phyloP scores from a whole-genome alignment of 2,113 vertebrate species.

The Aphyosemion australe region DNA sequence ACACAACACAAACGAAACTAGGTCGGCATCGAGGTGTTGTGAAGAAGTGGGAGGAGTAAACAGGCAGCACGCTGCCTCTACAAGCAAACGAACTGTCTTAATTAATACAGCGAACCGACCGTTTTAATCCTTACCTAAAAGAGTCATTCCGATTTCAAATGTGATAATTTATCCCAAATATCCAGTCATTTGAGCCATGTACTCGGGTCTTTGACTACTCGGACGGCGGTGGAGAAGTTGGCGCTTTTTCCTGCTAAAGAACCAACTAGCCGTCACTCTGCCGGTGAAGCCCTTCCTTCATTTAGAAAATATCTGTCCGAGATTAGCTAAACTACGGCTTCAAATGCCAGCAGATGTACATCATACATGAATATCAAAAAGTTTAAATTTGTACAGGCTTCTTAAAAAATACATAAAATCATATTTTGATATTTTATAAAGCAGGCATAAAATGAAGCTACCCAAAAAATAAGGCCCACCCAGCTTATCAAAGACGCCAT shows the following conservation, averaged over 20 bases:
- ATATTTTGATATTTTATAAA: rapidly evolving
- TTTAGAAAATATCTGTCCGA: background rate
- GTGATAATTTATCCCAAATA: background rate
- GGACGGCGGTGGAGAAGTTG: constrained; percentile 67
- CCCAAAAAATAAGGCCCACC: constrained; percentile 23
- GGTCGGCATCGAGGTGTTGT: constrained; percentile 39
- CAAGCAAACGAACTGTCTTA: background rate
- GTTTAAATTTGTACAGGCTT: rapidly evolving
- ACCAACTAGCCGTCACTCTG: constrained; percentile 23
- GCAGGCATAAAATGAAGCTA: constrained; percentile 37
- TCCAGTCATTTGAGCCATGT: constrained; percentile 5
- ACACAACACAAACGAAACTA: constrained; percentile 31
- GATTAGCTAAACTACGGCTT: background rate
- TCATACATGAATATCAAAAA: rapidly evolving
- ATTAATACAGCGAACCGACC: rapidly evolving
- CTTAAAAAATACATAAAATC: background rate
- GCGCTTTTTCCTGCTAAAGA: constrained; percentile 79
- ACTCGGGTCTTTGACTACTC: constrained; percentile 16
- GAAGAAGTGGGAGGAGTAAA: constrained; percentile 46
- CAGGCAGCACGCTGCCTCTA: constrained; percentile 26
- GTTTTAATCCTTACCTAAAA: constrained; percentile 32
- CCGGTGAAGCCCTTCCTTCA: constrained; percentile 11
- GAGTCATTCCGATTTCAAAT: constrained; percentile 19
- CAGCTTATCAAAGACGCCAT: constrained; percentile 22
- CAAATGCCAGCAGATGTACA: rapidly evolving